Base-by-base conservation (phyloP, 1,140 invertebrate species). In the Drosophila paulistorum region DNA sequence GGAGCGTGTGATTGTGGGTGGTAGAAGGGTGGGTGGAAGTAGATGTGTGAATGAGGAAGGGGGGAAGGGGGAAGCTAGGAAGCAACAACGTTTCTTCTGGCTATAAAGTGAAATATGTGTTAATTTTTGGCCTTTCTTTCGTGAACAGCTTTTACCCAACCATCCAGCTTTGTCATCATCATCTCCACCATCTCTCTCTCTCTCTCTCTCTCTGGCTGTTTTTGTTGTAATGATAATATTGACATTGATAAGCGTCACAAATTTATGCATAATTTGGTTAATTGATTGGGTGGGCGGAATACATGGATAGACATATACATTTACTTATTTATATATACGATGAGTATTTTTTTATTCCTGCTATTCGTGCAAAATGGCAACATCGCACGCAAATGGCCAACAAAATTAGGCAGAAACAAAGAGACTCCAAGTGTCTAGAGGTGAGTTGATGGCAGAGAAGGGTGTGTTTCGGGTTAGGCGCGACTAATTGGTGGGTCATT, bases 191-290 rank as follows among this genome's bases (percentile, higher is more conserved):
- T 7, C 7, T 30, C 26, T 26, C 26, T 33, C 7, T n/a, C 14
- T 14, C 42, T 51, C 30, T 60, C 33, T 9, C 51, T 33, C 5
- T 13, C n/a, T 10, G 13, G 10, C n/a, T 51, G 39, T 62, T 84
- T 84, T 89, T 89, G 84, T 84, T 87, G 71, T 84, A 87, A 89
- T 89, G 77, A 89, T 89, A 84, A 84, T 89, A 89, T 89, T 89
- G 84, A 87, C 84, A 84, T 89, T 89, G 84, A 89, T 89, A 89
- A 89, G 84, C 84, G 84, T 84, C 80, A 73, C 84, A 89, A 89
- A 89, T 89, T 89, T 89, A 89, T 89, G 84, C 84, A 89, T 84
- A 89, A 89, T 89, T 89, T 89, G 84, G 84, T 80, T 89, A 89
- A 89, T 89, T 89, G 84, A 89, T 89, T 89, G 84, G 79, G 74